A percentile compares a stretch with the other conserved stretches of the same genome.
phyloP scores from a whole-genome alignment of 2,888 invertebrate species.

The Schizaphis graminum region DNA sequence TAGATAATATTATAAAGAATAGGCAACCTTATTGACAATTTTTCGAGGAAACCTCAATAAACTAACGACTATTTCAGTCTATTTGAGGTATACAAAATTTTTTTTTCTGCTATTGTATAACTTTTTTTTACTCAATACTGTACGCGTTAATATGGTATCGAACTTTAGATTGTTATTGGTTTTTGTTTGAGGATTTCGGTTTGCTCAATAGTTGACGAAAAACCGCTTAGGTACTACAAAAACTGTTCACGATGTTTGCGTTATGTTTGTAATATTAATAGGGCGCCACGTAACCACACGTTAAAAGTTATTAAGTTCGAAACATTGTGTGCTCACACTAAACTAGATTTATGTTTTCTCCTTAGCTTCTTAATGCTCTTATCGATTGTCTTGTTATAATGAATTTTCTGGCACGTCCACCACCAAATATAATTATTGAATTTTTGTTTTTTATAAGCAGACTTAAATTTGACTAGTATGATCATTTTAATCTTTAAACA shows the following conservation, averaged over 20 bases:
- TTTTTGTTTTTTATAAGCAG: not conserved
- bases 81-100: not conserved
- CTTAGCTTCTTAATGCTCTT: conserved; percentile 36
- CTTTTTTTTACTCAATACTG: not conserved
- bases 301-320: conserved; percentile 43
- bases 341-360: conserved; percentile 45
- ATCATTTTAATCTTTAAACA: not conserved
- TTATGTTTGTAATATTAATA: conserved; percentile 17
- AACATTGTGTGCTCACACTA: not conserved
- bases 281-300: not conserved
- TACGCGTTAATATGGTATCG: not conserved
- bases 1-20: not conserved
- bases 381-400: conserved; percentile 47
- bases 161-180: not conserved
- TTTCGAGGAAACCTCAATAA: not conserved
- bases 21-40: not conserved
- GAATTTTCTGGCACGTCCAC: conserved; percentile 18
- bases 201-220: not conserved
- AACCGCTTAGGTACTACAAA: not conserved
- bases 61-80: not conserved
- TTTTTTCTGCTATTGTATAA: not conserved
- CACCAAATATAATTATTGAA: conserved; percentile 25
- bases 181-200: not conserved
- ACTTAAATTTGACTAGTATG: not conserved
- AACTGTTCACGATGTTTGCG: not conserved